These are phyloP conservation scores for Pipra filicauda DNA, from an alignment of 2,113 vertebrate species.

Conservation along the genomic window DNA sequence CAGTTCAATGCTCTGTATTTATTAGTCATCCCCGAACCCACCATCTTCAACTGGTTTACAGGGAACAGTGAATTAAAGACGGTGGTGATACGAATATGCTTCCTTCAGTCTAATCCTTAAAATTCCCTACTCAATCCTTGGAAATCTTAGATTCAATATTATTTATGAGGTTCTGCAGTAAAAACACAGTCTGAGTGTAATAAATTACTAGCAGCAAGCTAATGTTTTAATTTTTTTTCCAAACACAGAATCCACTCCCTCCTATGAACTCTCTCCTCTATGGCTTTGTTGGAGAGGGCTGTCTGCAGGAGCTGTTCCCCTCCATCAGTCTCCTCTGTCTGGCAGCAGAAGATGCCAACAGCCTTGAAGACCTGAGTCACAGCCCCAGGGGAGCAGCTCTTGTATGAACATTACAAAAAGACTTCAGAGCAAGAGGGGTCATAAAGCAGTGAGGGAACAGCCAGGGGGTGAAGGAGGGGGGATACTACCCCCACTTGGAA, in stretches of 20 bases:
- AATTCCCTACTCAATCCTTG: conserved; percentile 43
- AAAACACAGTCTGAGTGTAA: conserved; percentile 17
- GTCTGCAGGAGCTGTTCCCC: background rate
- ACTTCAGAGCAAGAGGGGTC: background rate
- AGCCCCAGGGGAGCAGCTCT: background rate
- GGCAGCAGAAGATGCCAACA: conserved; percentile 23
- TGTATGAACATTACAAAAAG: background rate
- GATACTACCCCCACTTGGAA: fast-evolving
- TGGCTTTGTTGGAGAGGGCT: background rate
- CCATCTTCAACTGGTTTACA: background rate
- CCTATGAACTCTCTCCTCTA: background rate
- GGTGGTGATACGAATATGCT: conserved; percentile 29
- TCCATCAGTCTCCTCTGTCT: background rate
- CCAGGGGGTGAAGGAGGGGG: background rate
- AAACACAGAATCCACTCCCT: background rate
- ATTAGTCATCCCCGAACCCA: background rate
- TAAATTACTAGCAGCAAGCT: conserved; percentile 32
- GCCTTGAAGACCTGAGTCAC: background rate
- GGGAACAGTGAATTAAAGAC: background rate
- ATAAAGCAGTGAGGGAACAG: background rate
- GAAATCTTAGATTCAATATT: conserved; percentile 54
- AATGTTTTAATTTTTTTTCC: background rate
- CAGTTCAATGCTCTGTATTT: background rate
- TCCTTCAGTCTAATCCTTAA: conserved; percentile 42
- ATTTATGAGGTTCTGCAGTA: conserved; percentile 53